Evolutionary conservation across 2,113 vertebrate genomes (phyloP).

Genomic region (Trachemys scripta): DNA sequence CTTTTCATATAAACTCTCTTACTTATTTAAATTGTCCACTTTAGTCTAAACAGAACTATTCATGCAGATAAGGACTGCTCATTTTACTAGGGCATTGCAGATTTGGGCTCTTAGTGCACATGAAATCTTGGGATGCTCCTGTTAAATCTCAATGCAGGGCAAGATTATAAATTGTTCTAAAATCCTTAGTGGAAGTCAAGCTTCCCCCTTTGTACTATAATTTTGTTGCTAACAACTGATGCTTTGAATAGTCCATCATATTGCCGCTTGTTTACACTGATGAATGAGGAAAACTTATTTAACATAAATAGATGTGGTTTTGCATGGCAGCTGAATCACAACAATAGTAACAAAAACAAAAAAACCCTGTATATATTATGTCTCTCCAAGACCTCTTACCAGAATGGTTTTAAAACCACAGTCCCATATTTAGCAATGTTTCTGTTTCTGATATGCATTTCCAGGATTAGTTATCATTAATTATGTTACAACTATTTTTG

Average conservation of each 20-base stretch:
- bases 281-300: background rate
- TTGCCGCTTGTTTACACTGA: background rate
- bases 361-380: background rate
- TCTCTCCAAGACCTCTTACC: background rate
- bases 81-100: slow-evolving; percentile 16
- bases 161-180: slow-evolving; percentile 34
- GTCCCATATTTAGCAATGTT: background rate
- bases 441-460: background rate
- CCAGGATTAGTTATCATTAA: background rate
- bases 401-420: background rate
- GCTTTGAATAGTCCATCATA: slow-evolving; percentile 30
- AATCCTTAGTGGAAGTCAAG: slow-evolving; percentile 45
- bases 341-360: background rate
- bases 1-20: background rate
- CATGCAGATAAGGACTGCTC: slow-evolving; percentile 10
- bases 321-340: background rate
- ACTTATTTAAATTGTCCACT: background rate
- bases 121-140: background rate
- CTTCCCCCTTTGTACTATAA: slow-evolving; percentile 24
- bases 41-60: slow-evolving; percentile 43
- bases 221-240: slow-evolving; percentile 19
- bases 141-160: background rate
- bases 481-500: background rate
- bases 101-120: slow-evolving; percentile 6
- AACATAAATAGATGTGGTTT: background rate